phyloP scores from a whole-genome alignment of 2,888 invertebrate genomes.

The Seira ritae region DNA sequence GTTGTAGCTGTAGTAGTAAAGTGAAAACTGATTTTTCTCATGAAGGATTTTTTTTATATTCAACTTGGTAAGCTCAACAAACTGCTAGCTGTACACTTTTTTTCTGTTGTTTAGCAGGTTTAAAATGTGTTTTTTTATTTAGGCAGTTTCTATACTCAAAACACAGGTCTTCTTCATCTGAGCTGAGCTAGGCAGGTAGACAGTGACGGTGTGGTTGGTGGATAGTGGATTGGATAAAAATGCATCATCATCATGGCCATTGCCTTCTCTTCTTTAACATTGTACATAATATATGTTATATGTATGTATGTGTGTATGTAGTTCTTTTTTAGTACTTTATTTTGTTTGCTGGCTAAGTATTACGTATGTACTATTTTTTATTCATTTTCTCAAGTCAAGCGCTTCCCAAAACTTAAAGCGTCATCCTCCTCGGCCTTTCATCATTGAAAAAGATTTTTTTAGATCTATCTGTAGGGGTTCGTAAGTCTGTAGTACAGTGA shows the following conservation, averaged over 20 bases:
- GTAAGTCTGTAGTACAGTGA: too few relatives aligned
- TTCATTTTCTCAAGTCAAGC: conserved; percentile 4
- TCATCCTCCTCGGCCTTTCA: too few relatives aligned
- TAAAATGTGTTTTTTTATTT: conserved; percentile 1
- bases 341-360: not conserved
- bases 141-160: not conserved
- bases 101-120: conserved; percentile 12
- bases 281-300: too few relatives aligned
- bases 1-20: not conserved
- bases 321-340: too few relatives aligned
- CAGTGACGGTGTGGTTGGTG: not conserved
- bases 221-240: conserved; percentile 7
- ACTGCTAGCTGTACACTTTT: too few relatives aligned
- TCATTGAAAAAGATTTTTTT: not conserved
- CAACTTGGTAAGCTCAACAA: too few relatives aligned
- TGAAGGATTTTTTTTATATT: not conserved
- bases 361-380: not conserved
- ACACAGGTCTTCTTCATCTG: conserved; percentile 2
- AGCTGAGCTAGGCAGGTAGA: conserved; percentile 28
- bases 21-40: not conserved
- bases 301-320: too few relatives aligned
- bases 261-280: conserved; percentile 40
- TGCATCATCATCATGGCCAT: conserved; percentile 46
- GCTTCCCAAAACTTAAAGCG: not conserved
- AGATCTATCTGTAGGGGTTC: too few relatives aligned